phyloP scores from a whole-genome alignment of 64 coral and sea anemone genomes.

The Astreopora myriophthalma region DNA sequence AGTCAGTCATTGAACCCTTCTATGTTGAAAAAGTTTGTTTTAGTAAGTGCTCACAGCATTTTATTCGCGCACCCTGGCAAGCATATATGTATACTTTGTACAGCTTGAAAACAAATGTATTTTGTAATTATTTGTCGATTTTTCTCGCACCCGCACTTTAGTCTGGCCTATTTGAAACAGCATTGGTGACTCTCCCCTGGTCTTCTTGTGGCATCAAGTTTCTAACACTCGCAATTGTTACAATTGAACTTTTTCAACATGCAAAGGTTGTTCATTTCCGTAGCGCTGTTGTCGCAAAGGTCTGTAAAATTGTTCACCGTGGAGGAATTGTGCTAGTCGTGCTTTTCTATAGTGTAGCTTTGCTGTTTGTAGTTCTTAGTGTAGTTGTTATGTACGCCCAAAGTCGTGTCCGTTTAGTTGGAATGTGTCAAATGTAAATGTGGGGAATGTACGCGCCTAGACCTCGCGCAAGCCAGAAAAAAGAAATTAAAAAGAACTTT shows the following conservation, averaged over 20 bases:
- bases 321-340: not conserved
- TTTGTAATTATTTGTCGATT: slow-evolving; percentile 56
- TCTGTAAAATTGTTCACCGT: slow-evolving; percentile 9
- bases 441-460: not conserved
- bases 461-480: not conserved
- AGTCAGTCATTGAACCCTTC: slow-evolving; percentile 58
- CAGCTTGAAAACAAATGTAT: slow-evolving; percentile 60
- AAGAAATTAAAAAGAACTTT: slow-evolving; percentile 35
- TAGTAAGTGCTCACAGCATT: not conserved
- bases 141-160: not conserved
- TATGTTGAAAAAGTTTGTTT: slow-evolving; percentile 69
- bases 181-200: not conserved
- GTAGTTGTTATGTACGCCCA: not conserved
- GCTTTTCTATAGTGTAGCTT: not conserved
- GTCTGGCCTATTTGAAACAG: not conserved
- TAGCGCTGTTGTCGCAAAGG: not conserved
- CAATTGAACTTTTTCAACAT: slow-evolving; percentile 70
- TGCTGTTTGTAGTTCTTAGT: not conserved
- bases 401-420: not conserved
- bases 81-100: slow-evolving; percentile 56
- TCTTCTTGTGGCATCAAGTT: slow-evolving; percentile 25
- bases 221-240: slow-evolving; percentile 27
- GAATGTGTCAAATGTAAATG: slow-evolving; percentile 12
- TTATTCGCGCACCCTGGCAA: slow-evolving; percentile 8
- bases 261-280: slow-evolving; percentile 35